Evolutionary conservation across 2,888 invertebrate species (phyloP), one percentile per base, ranked within the genome.

Genomic region (Lumbricus terrestris): DNA sequence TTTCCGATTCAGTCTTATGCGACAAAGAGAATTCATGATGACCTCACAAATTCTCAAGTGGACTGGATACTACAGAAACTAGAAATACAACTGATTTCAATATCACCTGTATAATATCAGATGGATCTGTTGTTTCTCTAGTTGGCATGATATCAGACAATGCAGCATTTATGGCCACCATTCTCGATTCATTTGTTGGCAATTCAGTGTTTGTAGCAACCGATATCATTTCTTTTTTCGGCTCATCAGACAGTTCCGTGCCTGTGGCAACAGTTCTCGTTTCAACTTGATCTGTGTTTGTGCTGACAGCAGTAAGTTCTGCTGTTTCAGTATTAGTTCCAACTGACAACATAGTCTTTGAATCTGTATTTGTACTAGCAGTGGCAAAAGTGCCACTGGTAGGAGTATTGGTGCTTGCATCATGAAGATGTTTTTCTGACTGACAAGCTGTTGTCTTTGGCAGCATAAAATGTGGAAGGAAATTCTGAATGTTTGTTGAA

Each of bases 271-370:
- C 18, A 16, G 37, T 23, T 85, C n/a, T 85, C 37, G 35, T 23
- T 35, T 37, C 85, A 85, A 37, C 35, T 37, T 85, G 85, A 35
- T 85, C 85, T 85, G 85, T 85, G 16, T 85, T 85, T 85, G 85
- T 85, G 34, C 85, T 37, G 6, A 37, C 34, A 35, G 35, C 34
- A 85, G 16, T 35, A 18, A 85, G 35, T 85, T 85, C 37, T 35
- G 85, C 85, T 85, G 85, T 20, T 37, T 35, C 85, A 69, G 69
- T 69, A n/a, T n/a, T n/a, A 69, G 69, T 69, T 8, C 69, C 69
- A 69, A 69, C 8, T 11, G 69, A 69, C 13, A 13, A n/a, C 69
- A n/a, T 69, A n/a, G 16, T n/a, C 29, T n/a, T n/a, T 69, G 69
- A 69, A 11, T 8, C 69, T n/a, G 69, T 69, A 69, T 69, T 69